Evolutionary conservation across 2,888 invertebrate species (phyloP).

Genomic region (Drosophila basisetae): DNA sequence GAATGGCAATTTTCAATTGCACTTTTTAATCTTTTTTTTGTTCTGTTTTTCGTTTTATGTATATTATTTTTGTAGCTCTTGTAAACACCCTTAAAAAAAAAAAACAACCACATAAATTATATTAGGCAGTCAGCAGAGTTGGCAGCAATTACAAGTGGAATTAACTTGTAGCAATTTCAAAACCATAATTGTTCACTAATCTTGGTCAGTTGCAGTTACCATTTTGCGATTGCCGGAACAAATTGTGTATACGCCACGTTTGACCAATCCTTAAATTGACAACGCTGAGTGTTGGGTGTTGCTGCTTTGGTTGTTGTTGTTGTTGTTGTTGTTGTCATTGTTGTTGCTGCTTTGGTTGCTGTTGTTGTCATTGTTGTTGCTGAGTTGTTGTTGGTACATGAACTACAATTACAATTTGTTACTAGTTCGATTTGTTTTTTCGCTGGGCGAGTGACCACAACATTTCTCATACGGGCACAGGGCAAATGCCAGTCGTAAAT

Average conservation of each 20-base stretch:
- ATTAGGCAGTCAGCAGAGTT: constrained; percentile 48
- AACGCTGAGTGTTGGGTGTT: constrained; percentile 59
- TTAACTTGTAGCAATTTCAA: constrained; percentile 78
- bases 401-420: constrained; percentile 46
- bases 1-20: constrained; percentile 50
- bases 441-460: constrained; percentile 9
- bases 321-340: background rate
- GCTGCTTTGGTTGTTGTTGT: constrained; percentile 28
- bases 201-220: constrained; percentile 40
- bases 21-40: constrained; percentile 16
- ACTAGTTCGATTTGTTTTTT: constrained; percentile 15
- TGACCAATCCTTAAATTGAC: constrained; percentile 76
- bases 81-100: constrained; percentile 67
- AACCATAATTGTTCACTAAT: constrained; percentile 80
- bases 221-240: constrained; percentile 46
- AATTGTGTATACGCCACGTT: constrained; percentile 74
- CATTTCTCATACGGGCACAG: constrained; percentile 1
- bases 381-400: constrained; percentile 30
- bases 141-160: constrained; percentile 67
- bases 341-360: background rate
- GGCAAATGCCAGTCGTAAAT: constrained; percentile 13
- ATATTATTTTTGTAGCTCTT: constrained; percentile 12
- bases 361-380: constrained; percentile 1
- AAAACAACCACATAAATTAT: constrained; percentile 43
- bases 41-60: constrained; percentile 1